These are phyloP conservation scores for Pristionchus entomophagus DNA, from an alignment of 2,888 invertebrate species.

Conservation along the genomic window DNA sequence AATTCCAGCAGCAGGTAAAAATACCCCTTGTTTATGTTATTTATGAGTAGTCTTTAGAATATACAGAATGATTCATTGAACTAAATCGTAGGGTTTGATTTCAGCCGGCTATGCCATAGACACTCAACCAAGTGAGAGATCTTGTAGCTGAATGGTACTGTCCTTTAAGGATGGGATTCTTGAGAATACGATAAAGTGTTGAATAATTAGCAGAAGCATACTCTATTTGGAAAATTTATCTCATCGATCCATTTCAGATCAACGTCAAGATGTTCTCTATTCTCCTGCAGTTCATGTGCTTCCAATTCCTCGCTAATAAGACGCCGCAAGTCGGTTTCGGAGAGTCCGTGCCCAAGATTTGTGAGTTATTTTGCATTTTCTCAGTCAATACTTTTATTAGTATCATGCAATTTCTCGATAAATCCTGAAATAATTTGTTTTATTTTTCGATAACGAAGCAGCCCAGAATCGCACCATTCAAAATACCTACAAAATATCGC, in stretches of 20 bases:
- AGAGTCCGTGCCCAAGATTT: constrained; percentile 67
- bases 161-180: neutral
- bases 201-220: too few species aligned
- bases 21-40: too few species aligned
- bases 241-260: constrained; percentile 53
- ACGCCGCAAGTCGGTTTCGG: constrained; percentile 71
- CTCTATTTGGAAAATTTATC: too few species aligned
- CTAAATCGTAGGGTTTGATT: too few species aligned
- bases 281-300: constrained; percentile 71
- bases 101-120: too few species aligned
- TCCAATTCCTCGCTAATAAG: constrained; percentile 71
- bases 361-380: constrained; percentile 56
- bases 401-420: neutral
- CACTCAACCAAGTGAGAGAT: too few species aligned
- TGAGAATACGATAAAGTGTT: neutral
- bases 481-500: neutral
- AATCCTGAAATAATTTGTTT: neutral
- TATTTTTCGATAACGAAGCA: neutral
- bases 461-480: too few species aligned
- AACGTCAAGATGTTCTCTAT: constrained; percentile 73
- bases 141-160: too few species aligned
- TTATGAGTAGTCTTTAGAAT: too few species aligned
- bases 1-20: constrained; percentile 67
- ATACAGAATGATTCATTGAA: too few species aligned
- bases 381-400: too few species aligned